phyloP scores from a whole-genome alignment of 2,888 invertebrate genomes.

The Zygothrica quintamaculata region DNA sequence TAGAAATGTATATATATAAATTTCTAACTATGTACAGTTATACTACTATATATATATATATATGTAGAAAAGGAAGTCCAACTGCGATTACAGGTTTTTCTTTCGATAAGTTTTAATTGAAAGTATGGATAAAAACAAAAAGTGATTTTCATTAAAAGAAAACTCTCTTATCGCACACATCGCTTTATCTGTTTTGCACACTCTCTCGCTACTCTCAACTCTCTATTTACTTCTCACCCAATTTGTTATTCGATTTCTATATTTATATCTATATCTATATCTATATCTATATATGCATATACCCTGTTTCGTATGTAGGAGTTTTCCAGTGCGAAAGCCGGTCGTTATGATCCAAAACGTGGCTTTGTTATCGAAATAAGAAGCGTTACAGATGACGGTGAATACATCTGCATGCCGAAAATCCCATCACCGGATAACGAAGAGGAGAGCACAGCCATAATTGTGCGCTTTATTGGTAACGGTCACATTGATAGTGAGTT shows the following conservation, averaged over 20 bases:
- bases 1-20: too few species aligned
- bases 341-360: constrained; percentile 81
- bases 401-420: constrained; percentile 81
- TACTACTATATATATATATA: too few species aligned
- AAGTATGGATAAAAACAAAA: too few species aligned
- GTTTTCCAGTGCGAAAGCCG: constrained; percentile 76
- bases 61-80: too few species aligned
- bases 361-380: constrained; percentile 83
- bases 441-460: constrained; percentile 69
- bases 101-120: too few species aligned
- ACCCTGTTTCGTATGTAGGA: constrained; percentile 64
- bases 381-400: constrained; percentile 80
- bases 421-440: constrained; percentile 74
- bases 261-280: constrained; percentile 4
- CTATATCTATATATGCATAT: constrained; percentile 10
- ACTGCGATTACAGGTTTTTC: too few species aligned
- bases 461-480: constrained; percentile 82
- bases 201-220: too few species aligned
- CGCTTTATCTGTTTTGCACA: constrained; percentile 10
- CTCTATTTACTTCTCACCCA: too few species aligned
- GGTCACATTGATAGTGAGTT: constrained; percentile 84
- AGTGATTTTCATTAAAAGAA: constrained; percentile 5
- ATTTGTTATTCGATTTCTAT: constrained; percentile 1
- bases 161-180: background rate
- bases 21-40: too few species aligned